Percentiles rank a stretch among this genome's conserved stretches.
Evolutionary conservation across 2,888 invertebrate genomes (phyloP).

Genomic region (Hyalella azteca): DNA sequence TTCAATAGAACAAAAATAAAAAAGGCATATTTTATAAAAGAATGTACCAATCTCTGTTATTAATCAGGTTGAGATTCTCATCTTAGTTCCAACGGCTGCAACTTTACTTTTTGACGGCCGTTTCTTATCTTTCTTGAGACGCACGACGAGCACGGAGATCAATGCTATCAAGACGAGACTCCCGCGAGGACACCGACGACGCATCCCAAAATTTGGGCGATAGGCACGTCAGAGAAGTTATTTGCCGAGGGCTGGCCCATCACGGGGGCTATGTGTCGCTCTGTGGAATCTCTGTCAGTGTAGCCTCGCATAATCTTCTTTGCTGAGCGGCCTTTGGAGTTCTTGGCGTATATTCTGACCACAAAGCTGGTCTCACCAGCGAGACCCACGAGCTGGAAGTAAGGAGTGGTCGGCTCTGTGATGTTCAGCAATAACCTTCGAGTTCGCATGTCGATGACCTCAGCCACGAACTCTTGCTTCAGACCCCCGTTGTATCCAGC

Average conservation of each 20-base stretch:
- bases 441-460: slow-evolving; percentile 45
- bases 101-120: slow-evolving; percentile 35
- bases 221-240: slow-evolving; percentile 41
- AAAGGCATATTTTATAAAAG: too few relatives aligned
- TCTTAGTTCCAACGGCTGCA: slow-evolving; percentile 11
- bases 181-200: slow-evolving; percentile 60
- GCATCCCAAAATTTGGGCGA: slow-evolving; percentile 60
- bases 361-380: slow-evolving; percentile 50
- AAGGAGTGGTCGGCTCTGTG: slow-evolving; percentile 44
- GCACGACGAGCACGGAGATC: slow-evolving; percentile 60
- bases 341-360: slow-evolving; percentile 45
- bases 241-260: slow-evolving; percentile 47
- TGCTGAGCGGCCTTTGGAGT: slow-evolving; percentile 49
- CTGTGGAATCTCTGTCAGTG: slow-evolving; percentile 51
- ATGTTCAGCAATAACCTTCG: slow-evolving; percentile 45
- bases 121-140: slow-evolving; percentile 47
- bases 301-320: slow-evolving; percentile 46
- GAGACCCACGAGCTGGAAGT: slow-evolving; percentile 51
- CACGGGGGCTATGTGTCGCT: slow-evolving; percentile 53
- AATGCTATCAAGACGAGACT: slow-evolving; percentile 60
- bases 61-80: slow-evolving; percentile 20
- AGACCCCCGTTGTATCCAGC: slow-evolving; percentile 56
- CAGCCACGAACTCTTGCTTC: slow-evolving; percentile 51
- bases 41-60: slow-evolving; percentile 7
- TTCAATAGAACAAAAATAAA: too few relatives aligned